Evolutionary conservation across 2,888 invertebrate species (phyloP).

Genomic region (Caenorhabditis becei): DNA sequence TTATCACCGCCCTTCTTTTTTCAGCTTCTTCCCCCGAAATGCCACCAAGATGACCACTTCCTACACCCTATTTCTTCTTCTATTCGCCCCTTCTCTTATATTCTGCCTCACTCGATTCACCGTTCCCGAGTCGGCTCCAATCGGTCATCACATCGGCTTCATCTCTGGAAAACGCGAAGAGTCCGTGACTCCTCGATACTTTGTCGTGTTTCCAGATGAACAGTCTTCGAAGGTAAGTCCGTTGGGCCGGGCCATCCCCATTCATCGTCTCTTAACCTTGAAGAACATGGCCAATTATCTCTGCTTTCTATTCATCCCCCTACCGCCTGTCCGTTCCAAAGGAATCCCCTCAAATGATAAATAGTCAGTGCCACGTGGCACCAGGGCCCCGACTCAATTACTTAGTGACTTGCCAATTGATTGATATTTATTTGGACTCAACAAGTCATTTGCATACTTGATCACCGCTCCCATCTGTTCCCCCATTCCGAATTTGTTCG

Average conservation of each 20-base stretch:
- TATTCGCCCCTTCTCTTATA: neutral
- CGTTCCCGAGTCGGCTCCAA: constrained; percentile 73
- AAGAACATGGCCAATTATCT: constrained; percentile 39
- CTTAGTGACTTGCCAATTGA: constrained; percentile 6
- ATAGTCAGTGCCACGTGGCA: neutral
- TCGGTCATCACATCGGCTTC: constrained; percentile 72
- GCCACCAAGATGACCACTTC: constrained; percentile 13
- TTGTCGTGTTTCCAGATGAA: constrained; percentile 77
- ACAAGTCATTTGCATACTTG: constrained; percentile 30
- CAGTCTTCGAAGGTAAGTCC: constrained; percentile 72
- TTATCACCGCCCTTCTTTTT: neutral
- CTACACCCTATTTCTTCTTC: neutral
- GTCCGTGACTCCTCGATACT: constrained; percentile 67
- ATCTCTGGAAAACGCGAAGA: constrained; percentile 64
- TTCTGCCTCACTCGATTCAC: constrained; percentile 30
- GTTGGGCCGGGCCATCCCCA: neutral
- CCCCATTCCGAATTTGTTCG: neutral
- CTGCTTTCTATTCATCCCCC: constrained; percentile 40
- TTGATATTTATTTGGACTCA: neutral
- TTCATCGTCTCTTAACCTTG: constrained; percentile 35
- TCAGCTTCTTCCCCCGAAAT: constrained; percentile 11
- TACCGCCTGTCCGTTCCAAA: neutral
- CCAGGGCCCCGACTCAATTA: neutral
- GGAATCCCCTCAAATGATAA: neutral
- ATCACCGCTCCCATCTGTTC: constrained; percentile 42